Base-by-base conservation (phyloP, 2,888 invertebrate species). In the Trimorus sp. region DNA sequence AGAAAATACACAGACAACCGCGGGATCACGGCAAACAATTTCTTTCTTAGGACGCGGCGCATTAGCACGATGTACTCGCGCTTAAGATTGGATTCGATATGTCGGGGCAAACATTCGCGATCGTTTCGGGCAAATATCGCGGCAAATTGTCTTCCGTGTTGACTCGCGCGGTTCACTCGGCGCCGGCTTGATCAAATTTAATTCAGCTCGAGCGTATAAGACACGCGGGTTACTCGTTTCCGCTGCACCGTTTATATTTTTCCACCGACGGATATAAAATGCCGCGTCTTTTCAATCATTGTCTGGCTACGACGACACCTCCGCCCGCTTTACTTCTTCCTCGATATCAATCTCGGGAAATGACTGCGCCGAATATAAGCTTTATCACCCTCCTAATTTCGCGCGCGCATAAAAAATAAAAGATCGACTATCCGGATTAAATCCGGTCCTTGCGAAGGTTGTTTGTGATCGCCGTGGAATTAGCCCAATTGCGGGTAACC, bases 371-470 rank as follows among this genome's bases (percentile, higher is more conserved):
- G 75, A 71, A 70, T 80, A 76, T 80, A 80, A 80, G 80, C 80
- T 76, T 76, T 76, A 80, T 70, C 71, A 58, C 80, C 80, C 80
- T 80, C 76, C 80, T 80, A 80, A 80, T 80, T 80, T 80, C 71
- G 76, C 76, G 71, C 76, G 76, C 66, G 80, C 76, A 76, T 80
- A 80, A 71, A 76, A 80, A 80, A 80, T 80, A 80, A 80, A 80
- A 76, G 76, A 80, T 80, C 54, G 74, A 36, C 14, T 56, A 58
- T 53, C 65, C 53, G 74, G 70, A 80, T 80, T 75, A 75, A 80
- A 80, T 71, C 53, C 70, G 40, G 53, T 65, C 65, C 65, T 66
- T 59, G 70, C 65, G 71, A n/a, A 56, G 49, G 16, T 62, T 54
- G 16, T 60, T 11, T 51, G 54, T 54, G 66, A 73, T 70, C 66